Percentiles rank a stretch among this genome's conserved stretches.
phyloP scores from a whole-genome alignment of 1,140 invertebrate genomes.

The Drosophila pruinosa region DNA sequence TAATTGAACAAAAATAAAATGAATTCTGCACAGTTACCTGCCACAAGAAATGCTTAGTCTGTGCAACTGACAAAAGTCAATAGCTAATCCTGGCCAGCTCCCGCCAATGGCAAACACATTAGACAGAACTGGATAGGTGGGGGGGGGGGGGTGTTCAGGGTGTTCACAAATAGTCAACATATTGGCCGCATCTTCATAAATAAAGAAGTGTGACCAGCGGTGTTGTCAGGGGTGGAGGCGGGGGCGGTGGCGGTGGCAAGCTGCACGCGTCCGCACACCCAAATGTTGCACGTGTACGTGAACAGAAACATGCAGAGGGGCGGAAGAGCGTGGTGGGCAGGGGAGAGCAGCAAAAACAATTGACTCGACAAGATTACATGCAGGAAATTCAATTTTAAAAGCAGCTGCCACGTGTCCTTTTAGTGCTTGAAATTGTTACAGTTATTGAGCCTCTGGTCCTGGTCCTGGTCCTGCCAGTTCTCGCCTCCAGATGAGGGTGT shows the following conservation, averaged over 20 bases:
- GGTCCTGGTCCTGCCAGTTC: background rate
- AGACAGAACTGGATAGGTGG: background rate
- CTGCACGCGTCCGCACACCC: conserved; percentile 38
- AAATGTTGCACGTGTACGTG: conserved; percentile 44
- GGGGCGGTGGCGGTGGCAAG: background rate
- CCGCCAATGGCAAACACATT: background rate
- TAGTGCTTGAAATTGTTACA: conserved; percentile 82
- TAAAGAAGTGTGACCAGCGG: conserved; percentile 54
- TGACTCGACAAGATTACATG: conserved; percentile 82
- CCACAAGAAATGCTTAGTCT: too few relatives aligned
- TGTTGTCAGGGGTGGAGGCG: background rate
- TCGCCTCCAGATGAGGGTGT: conserved; percentile 13
- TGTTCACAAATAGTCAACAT: conserved; percentile 75
- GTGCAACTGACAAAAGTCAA: conserved; percentile 4
- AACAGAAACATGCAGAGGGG: conserved; percentile 20
- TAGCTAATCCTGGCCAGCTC: too few relatives aligned
- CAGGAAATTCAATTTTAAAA: conserved; percentile 83
- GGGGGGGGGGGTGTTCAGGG: background rate
- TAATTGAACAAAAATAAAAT: too few relatives aligned
- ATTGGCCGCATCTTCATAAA: conserved; percentile 77
- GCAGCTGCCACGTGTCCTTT: conserved; percentile 82
- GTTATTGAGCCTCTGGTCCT: conserved; percentile 49
- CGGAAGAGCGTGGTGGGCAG: background rate
- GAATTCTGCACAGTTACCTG: too few relatives aligned
- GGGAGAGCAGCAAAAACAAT: conserved; percentile 64